Percentiles rank a stretch among this genome's conserved stretches.
These are phyloP conservation scores for Habropoda laboriosa DNA, from an alignment of 1,140 invertebrate species.

Conservation along the genomic window DNA sequence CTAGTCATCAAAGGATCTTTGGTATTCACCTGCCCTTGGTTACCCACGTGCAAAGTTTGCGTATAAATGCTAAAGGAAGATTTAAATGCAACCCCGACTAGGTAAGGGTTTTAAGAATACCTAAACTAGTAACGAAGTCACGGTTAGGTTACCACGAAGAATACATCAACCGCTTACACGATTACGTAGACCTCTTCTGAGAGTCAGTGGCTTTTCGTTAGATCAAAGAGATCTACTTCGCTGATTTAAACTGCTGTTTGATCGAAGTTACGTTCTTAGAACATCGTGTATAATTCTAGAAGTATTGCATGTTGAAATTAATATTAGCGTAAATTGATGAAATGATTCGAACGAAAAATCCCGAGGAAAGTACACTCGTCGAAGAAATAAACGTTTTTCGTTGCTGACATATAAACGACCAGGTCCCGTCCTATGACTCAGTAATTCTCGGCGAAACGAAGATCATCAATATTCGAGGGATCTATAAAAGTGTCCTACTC, in stretches of 20 bases:
- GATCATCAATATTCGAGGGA: conserved; percentile 26
- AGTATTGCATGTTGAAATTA: too few relatives aligned
- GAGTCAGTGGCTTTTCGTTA: too few relatives aligned
- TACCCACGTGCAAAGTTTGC: conserved; percentile 39
- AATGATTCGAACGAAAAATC: too few relatives aligned
- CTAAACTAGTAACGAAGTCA: conserved; percentile 58
- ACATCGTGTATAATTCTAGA: too few relatives aligned
- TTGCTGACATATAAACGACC: background rate
- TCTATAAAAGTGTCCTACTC: conserved; percentile 43
- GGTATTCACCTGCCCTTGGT: conserved; percentile 46
- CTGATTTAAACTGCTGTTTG: too few relatives aligned
- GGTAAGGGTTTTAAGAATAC: conserved; percentile 33
- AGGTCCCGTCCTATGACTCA: background rate
- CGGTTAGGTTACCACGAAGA: background rate
- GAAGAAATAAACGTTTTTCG: background rate
- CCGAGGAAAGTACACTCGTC: background rate
- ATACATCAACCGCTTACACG: too few relatives aligned
- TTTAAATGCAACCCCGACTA: conserved; percentile 17
- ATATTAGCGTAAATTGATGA: too few relatives aligned
- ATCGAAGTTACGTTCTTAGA: too few relatives aligned
- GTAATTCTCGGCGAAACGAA: conserved; percentile 3
- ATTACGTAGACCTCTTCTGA: too few relatives aligned
- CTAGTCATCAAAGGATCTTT: conserved; percentile 83
- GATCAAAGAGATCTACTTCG: too few relatives aligned
- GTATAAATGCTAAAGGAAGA: conserved; percentile 56